These are phyloP conservation scores for Archegozetes longisetosus DNA, from an alignment of 1,140 invertebrate species.

Conservation along the genomic window DNA sequence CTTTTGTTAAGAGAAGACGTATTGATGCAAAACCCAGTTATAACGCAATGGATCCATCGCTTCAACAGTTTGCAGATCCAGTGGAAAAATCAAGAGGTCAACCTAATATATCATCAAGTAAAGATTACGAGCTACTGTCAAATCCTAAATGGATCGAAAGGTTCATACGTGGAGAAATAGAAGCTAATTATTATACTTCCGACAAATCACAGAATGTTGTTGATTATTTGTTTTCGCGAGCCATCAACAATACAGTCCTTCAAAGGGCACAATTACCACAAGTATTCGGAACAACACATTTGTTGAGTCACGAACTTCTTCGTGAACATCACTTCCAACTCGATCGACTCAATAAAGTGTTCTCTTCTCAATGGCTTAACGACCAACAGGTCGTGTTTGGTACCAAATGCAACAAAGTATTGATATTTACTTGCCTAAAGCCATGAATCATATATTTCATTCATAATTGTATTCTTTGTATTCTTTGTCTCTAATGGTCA, in stretches of 20 bases:
- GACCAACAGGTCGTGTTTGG: constrained; percentile 86
- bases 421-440: neutral
- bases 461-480: neutral
- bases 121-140: neutral
- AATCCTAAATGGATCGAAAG: neutral
- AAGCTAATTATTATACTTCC: constrained; percentile 9
- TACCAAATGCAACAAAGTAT: constrained; percentile 66
- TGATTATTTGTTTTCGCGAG: constrained; percentile 13
- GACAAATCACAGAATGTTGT: constrained; percentile 6
- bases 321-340: constrained; percentile 5
- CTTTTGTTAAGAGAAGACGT: neutral
- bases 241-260: neutral
- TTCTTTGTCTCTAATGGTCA: constrained; percentile 25
- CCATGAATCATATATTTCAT: neutral
- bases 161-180: neutral
- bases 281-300: constrained; percentile 3
- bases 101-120: no score
- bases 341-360: constrained; percentile 34
- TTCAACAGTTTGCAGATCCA: no score
- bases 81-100: no score
- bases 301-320: constrained; percentile 8
- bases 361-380: constrained; percentile 88
- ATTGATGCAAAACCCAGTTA: neutral
- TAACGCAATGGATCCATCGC: neutral
- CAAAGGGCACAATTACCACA: neutral